These are phyloP conservation scores for Sarotherodon lohbergeri DNA, from an alignment of 2,113 vertebrate species.

Conservation along the genomic window DNA sequence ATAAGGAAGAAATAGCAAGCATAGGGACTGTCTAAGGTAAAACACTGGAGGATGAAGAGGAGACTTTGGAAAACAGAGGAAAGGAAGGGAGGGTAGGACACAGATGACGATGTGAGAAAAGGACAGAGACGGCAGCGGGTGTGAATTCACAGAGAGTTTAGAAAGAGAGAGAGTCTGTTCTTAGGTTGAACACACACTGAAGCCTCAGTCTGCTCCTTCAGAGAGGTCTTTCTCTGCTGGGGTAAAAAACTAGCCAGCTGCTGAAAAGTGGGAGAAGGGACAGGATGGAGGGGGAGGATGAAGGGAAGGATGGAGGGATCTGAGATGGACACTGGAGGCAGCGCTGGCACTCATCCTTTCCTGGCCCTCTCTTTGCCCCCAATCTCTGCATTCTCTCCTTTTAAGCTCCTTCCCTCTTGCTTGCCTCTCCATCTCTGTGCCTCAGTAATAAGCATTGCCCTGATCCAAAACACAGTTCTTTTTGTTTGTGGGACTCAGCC, in stretches of 20 bases:
- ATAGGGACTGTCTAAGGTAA: neutral
- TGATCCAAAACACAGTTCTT: slow-evolving; percentile 52
- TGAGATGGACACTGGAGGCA: slow-evolving; percentile 40
- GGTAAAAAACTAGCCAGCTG: slow-evolving; percentile 47
- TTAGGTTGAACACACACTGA: slow-evolving; percentile 25
- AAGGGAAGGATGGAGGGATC: slow-evolving; percentile 37
- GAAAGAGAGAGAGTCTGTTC: slow-evolving; percentile 13
- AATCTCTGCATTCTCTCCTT: slow-evolving; percentile 1
- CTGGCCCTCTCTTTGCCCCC: slow-evolving; percentile 32
- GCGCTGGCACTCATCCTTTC: slow-evolving; percentile 56
- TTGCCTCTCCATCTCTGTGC: neutral
- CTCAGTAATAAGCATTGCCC: slow-evolving; percentile 28
- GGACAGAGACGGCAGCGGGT: neutral
- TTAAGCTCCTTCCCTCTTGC: neutral
- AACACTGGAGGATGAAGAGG: neutral
- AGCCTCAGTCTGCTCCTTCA: slow-evolving; percentile 53
- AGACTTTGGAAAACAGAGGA: neutral
- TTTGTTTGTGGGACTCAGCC: slow-evolving; percentile 34
- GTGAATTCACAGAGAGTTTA: slow-evolving; percentile 29
- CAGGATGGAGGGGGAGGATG: slow-evolving; percentile 29
- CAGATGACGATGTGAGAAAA: neutral
- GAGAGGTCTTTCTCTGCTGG: slow-evolving; percentile 46
- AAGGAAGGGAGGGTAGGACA: neutral
- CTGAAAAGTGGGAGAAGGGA: neutral
- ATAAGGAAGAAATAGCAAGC: neutral